phyloP scores from a whole-genome alignment of 2,797 vertebrate species.

The Lophotriccus pileatus region DNA sequence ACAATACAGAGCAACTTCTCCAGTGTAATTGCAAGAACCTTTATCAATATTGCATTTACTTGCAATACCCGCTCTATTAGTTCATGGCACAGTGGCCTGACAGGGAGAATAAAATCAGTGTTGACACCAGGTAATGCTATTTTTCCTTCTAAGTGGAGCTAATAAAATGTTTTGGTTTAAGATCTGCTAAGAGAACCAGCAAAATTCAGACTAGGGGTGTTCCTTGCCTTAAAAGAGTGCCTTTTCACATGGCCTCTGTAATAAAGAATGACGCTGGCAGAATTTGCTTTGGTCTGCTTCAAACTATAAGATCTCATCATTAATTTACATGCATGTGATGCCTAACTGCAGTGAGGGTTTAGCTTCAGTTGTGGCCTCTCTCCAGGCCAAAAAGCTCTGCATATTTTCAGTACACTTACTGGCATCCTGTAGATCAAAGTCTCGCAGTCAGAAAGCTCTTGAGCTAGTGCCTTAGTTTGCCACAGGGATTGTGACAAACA shows the following conservation, averaged over 20 bases:
- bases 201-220: not conserved
- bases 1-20: constrained; percentile 80
- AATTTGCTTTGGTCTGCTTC: not conserved
- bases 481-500: not conserved
- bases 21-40: constrained; percentile 76
- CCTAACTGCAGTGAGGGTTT: not conserved
- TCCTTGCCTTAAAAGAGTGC: not conserved
- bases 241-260: not conserved
- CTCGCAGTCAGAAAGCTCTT: not conserved
- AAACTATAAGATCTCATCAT: not conserved
- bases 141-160: not conserved
- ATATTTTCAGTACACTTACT: not conserved
- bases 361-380: not conserved
- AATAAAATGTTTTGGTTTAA: not conserved
- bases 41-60: constrained; percentile 80
- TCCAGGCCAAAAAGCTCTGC: not conserved
- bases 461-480: not conserved
- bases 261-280: not conserved
- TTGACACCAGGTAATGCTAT: constrained; percentile 72
- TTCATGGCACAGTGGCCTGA: constrained; percentile 79
- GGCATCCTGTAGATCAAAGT: not conserved
- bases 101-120: constrained; percentile 76
- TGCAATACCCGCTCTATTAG: constrained; percentile 84
- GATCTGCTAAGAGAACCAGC: not conserved
- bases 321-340: fast-evolving